Percentiles rank a stretch among this genome's conserved stretches.
Conservation (phyloP, 2,888 invertebrate genomes). For the Saturnia japonica region DNA sequence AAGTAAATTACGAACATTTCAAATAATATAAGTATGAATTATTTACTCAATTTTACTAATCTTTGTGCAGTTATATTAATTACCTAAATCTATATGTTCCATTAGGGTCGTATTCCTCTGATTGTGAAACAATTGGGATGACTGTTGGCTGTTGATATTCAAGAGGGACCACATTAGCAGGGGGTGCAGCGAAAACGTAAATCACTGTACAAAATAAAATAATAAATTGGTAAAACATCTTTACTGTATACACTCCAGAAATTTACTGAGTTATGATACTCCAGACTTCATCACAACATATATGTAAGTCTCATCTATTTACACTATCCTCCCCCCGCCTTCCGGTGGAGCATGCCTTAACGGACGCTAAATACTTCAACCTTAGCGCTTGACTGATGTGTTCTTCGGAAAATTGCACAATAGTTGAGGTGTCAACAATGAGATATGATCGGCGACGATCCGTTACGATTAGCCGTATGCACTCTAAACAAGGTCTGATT, state of each 20-base stretch:
- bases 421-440: slow-evolving; percentile 72
- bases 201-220: slow-evolving; percentile 47
- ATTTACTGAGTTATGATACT: slow-evolving; percentile 67
- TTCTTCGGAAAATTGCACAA: slow-evolving; percentile 79
- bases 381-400: slow-evolving; percentile 75
- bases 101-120: slow-evolving; percentile 75
- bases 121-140: slow-evolving; percentile 78
- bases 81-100: slow-evolving; percentile 81
- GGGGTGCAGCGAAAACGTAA: slow-evolving; percentile 52
- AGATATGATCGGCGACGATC: slow-evolving; percentile 65
- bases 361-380: slow-evolving; percentile 79
- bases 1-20: background rate
- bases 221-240: slow-evolving; percentile 60
- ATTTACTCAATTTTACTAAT: background rate
- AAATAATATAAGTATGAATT: background rate
- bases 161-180: slow-evolving; percentile 53
- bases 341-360: slow-evolving; percentile 66
- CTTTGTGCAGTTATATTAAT: slow-evolving; percentile 21
- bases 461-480: slow-evolving; percentile 49
- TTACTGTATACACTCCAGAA: slow-evolving; percentile 58
- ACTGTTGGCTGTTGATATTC: slow-evolving; percentile 65
- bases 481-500: slow-evolving; percentile 45
- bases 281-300: slow-evolving; percentile 72
- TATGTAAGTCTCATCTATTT: slow-evolving; percentile 79
- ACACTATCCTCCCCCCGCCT: slow-evolving; percentile 78